Evolutionary conservation across 2,797 vertebrate species (phyloP).

Genomic region (Momotus momota): DNA sequence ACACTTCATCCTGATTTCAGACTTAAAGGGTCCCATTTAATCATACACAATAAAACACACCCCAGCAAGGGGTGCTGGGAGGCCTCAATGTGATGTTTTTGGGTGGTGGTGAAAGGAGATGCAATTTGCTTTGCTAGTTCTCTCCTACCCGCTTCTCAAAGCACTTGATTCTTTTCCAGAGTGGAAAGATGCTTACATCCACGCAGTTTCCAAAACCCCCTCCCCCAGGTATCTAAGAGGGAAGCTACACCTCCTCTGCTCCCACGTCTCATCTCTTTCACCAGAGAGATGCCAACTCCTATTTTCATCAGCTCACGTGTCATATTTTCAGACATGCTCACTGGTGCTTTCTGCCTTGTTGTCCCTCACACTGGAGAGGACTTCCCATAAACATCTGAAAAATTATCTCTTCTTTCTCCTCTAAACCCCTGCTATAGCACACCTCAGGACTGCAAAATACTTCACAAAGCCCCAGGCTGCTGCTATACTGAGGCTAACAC

Average conservation of each 20-base stretch:
- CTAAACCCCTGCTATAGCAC: background rate
- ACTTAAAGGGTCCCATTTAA: background rate
- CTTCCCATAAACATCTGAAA: conserved; percentile 5
- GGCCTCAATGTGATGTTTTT: rapidly evolving
- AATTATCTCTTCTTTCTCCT: background rate
- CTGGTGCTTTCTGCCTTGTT: background rate
- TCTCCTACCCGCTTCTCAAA: background rate
- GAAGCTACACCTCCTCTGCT: background rate
- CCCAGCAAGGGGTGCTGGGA: background rate
- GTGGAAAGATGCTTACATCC: background rate
- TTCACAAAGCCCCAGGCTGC: background rate
- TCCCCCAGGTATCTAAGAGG: background rate
- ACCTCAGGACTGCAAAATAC: background rate
- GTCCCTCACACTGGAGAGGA: background rate
- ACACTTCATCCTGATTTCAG: background rate
- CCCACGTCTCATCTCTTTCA: background rate
- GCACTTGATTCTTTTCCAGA: background rate
- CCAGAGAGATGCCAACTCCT: background rate
- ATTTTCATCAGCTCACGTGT: background rate
- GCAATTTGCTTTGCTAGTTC: background rate
- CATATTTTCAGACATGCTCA: background rate
- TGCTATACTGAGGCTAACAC: rapidly evolving
- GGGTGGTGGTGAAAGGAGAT: background rate
- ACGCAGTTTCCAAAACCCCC: background rate
- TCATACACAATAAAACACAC: background rate